phyloP scores from a whole-genome alignment of 30 jellyfish, hydroid and myxozoan genomes.

The Chrysaora quinquecirrha region DNA sequence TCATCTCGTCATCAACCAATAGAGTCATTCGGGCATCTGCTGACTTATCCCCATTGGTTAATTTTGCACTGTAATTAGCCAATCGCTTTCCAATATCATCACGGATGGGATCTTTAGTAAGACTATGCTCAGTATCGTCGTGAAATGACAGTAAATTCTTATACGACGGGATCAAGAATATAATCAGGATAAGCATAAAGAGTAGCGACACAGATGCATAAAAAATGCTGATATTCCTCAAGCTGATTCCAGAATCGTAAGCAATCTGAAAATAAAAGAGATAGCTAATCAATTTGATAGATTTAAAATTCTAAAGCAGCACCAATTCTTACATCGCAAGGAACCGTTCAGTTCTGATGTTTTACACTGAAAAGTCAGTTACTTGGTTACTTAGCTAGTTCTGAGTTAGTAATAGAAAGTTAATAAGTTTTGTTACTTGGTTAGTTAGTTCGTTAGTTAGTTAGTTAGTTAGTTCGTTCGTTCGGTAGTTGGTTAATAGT shows the following conservation, averaged over 20 bases:
- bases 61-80: not conserved
- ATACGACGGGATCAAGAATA: not conserved
- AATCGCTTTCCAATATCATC: not conserved
- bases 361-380: too few species aligned
- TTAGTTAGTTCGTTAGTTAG: too few species aligned
- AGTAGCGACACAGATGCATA: not conserved
- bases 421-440: not conserved
- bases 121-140: too few species aligned
- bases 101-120: too few species aligned
- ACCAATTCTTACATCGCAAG: too few species aligned
- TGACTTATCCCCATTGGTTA: not conserved
- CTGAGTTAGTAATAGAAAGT: not conserved
- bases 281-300: not conserved
- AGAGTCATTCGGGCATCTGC: not conserved
- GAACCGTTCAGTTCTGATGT: too few species aligned
- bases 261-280: not conserved
- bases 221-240: not conserved
- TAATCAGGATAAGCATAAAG: not conserved
- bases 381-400: too few species aligned
- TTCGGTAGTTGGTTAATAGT: too few species aligned
- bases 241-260: slow-evolving; percentile 1
- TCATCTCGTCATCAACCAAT: not conserved
- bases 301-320: too few species aligned
- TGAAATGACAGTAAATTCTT: not conserved
- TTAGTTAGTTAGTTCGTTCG: too few species aligned